A percentile compares a stretch with the other conserved stretches of the same genome.
phyloP scores from a whole-genome alignment of 2,797 vertebrate genomes.

The Vireo griseus region DNA sequence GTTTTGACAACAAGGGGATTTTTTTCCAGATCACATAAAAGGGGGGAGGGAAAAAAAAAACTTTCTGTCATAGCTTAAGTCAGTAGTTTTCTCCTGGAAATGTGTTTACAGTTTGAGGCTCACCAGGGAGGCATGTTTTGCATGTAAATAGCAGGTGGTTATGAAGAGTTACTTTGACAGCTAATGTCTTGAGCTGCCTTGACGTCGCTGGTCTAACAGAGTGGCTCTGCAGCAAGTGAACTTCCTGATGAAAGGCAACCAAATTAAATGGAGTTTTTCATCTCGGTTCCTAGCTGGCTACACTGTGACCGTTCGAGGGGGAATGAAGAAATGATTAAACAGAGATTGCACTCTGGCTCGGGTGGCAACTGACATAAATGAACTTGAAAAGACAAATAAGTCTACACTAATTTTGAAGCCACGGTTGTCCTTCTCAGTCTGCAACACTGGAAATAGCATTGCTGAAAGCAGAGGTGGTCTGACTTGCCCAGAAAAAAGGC shows the following conservation, averaged over 20 bases:
- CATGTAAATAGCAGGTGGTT: conserved; percentile 69
- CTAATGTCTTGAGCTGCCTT: conserved; percentile 56
- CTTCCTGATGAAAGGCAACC: conserved; percentile 65
- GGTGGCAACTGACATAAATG: conserved; percentile 61
- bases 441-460: neutral
- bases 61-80: conserved; percentile 51
- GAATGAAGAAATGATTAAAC: conserved; percentile 70
- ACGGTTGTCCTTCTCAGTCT: conserved; percentile 11
- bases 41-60: neutral
- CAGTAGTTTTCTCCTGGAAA: conserved; percentile 48
- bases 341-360: conserved; percentile 51
- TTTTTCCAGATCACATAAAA: neutral
- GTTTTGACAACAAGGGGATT: conserved; percentile 11
- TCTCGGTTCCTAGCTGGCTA: conserved; percentile 8
- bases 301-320: neutral
- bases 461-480: conserved; percentile 17
- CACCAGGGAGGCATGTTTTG: conserved; percentile 63
- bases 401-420: conserved; percentile 59
- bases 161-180: conserved; percentile 61
- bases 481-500: neutral
- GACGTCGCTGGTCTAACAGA: conserved; percentile 57
- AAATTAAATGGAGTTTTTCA: conserved; percentile 62
- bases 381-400: conserved; percentile 68
- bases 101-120: conserved; percentile 66
- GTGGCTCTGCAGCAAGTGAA: conserved; percentile 51